These are phyloP conservation scores for Prosopocoilus inquinatus DNA, from an alignment of 2,888 invertebrate species.

Conservation along the genomic window DNA sequence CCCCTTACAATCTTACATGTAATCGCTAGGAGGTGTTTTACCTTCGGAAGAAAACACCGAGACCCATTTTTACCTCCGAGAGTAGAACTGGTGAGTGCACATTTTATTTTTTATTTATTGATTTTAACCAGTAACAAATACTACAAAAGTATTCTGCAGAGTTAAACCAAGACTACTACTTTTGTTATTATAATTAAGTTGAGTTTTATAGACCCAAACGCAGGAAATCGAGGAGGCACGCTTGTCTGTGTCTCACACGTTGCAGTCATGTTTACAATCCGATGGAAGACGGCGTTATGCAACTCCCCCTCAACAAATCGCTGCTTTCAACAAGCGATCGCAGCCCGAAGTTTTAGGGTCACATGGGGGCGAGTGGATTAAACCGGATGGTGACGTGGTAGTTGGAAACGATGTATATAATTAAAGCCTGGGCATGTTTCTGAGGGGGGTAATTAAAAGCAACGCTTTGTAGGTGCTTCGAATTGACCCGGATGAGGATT, in stretches of 20 bases:
- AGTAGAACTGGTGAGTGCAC: conserved; percentile 37
- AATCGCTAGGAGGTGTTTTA: conserved; percentile 68
- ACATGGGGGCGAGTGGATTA: conserved; percentile 61
- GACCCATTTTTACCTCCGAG: conserved; percentile 67
- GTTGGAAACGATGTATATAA: conserved; percentile 79
- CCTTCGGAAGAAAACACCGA: conserved; percentile 53
- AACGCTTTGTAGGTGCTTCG: conserved; percentile 56
- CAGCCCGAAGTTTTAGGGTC: conserved; percentile 64
- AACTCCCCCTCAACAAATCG: conserved; percentile 86
- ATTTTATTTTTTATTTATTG: no score
- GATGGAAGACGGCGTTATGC: conserved; percentile 79
- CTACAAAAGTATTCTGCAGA: no score
- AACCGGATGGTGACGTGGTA: conserved; percentile 63
- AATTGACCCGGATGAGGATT: conserved; percentile 67
- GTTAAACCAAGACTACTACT: no score
- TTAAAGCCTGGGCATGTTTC: not conserved
- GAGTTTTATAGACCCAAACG: conserved; percentile 60
- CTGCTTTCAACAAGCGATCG: conserved; percentile 80
- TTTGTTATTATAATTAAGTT: conserved; percentile 3
- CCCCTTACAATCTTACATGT: conserved; percentile 85
- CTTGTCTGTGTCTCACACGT: conserved; percentile 76
- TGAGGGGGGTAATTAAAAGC: not conserved
- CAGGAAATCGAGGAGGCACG: conserved; percentile 83
- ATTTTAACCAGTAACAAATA: no score
- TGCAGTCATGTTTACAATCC: conserved; percentile 83